Conservation (phyloP, 2,888 invertebrate species). For the Callinectes sapidus region DNA sequence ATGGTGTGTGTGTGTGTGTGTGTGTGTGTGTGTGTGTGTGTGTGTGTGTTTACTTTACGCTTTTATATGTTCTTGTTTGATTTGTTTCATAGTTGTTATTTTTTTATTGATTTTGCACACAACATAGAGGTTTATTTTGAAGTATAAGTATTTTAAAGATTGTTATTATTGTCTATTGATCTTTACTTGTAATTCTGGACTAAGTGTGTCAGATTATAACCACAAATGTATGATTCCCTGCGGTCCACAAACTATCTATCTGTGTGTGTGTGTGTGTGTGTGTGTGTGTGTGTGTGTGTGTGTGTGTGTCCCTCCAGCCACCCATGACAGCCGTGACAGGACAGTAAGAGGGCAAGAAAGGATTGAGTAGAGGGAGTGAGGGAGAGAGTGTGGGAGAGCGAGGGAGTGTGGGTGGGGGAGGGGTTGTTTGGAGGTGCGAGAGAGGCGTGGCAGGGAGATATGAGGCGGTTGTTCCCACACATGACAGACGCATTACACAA, state of each 20-base stretch:
- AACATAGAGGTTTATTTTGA: no score
- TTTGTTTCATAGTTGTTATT: no score
- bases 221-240: no score
- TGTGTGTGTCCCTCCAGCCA: background rate
- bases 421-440: background rate
- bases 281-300: slow-evolving; percentile 34
- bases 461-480: background rate
- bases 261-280: slow-evolving; percentile 34
- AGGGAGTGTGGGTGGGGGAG: background rate
- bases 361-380: slow-evolving; percentile 5
- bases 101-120: no score
- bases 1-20: slow-evolving; percentile 4
- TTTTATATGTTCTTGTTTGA: background rate
- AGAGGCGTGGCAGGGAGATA: slow-evolving; percentile 1
- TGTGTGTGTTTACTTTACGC: slow-evolving; percentile 8
- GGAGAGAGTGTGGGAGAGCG: background rate
- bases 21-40: slow-evolving; percentile 34
- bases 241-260: no score
- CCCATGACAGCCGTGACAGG: slow-evolving; percentile 17
- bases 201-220: no score
- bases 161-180: no score
- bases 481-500: background rate
- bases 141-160: no score
- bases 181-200: no score
- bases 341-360: slow-evolving; percentile 25